Base-by-base conservation (phyloP, 2,797 vertebrate genomes). In the Champsocephalus esox region DNA sequence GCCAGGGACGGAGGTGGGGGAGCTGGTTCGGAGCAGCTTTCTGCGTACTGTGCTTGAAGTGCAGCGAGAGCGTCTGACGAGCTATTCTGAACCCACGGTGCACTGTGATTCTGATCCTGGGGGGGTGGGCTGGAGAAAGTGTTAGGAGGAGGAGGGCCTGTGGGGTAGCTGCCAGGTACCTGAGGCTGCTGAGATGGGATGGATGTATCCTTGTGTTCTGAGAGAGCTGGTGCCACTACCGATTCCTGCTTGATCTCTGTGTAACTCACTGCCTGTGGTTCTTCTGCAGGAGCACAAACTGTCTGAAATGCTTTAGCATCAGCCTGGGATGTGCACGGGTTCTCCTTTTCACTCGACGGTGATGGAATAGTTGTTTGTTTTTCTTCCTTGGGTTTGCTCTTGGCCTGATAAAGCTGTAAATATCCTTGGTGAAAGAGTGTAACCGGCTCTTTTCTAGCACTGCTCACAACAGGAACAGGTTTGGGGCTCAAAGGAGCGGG, bases 151-250 rank as follows among this genome's bases (percentile, higher is more conserved):
- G 79, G 84, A 5, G 79, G 84, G 51, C 64, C 88, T 44, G 89
- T 66, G 61, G 94, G 87, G 92, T 95, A 95, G 73, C 96, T 95
- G 81, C 95, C 95, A 74, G 95, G 94, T 87, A 93, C 93, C 80
- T 95, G 95, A 0, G 96, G 96, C 63, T 95, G 96, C 38, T 96
- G 93, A 58, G 93, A 88, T 50, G 95, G 92, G 75, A 96, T 95
- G 32, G 95, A 92, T 77, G 94, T 82, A 13, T 93, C 86, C 48
- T 77, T 94, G 66, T 93, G 93, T 12, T 88, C 92, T 55, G 95
- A 92, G 48, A 94, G 94, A 75, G 82, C 93, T 57, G 75, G 82
- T 21, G 69, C 66, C 57, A 86, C 91, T 66, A 82, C 85, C 2
- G 92, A 85, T 54, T 95, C 92, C 72, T 93, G 96, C 13, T 93